Percentiles rank a stretch among this genome's conserved stretches.
These are phyloP conservation scores for Chloromyia formosa DNA, from an alignment of 2,888 invertebrate species.

Conservation along the genomic window DNA sequence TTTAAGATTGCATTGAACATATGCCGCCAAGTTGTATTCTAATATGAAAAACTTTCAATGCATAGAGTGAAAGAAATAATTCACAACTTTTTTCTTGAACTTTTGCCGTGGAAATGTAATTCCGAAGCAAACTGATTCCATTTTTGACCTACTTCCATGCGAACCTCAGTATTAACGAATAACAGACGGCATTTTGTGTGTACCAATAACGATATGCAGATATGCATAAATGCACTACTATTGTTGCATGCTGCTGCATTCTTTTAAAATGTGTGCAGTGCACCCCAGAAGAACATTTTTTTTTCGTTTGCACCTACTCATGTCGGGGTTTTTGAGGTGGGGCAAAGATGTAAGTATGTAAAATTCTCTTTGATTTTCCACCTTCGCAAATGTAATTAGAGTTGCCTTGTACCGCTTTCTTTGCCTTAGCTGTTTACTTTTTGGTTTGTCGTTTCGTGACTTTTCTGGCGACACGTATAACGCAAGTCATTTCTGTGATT, in stretches of 20 bases:
- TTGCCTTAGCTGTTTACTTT: constrained; percentile 1
- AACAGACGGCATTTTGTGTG: not conserved
- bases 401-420: constrained; percentile 40
- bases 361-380: constrained; percentile 38
- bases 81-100: not conserved
- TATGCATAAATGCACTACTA: no score
- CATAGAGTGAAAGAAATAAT: not conserved
- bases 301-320: not conserved
- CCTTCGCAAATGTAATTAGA: constrained; percentile 40
- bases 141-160: constrained; percentile 25
- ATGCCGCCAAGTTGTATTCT: no score
- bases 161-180: not conserved
- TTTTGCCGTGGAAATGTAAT: not conserved
- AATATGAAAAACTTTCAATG: not conserved
- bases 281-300: not conserved
- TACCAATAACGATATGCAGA: no score
- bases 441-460: not conserved
- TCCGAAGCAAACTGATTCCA: not conserved
- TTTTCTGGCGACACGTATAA: not conserved
- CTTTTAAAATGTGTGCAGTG: no score
- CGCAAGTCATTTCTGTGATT: no score
- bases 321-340: not conserved
- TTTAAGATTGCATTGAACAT: no score
- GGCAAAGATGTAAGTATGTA: not conserved
- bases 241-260: not conserved